Base-by-base conservation (phyloP, 2,888 invertebrate species). In the Parnassius smintheus region DNA sequence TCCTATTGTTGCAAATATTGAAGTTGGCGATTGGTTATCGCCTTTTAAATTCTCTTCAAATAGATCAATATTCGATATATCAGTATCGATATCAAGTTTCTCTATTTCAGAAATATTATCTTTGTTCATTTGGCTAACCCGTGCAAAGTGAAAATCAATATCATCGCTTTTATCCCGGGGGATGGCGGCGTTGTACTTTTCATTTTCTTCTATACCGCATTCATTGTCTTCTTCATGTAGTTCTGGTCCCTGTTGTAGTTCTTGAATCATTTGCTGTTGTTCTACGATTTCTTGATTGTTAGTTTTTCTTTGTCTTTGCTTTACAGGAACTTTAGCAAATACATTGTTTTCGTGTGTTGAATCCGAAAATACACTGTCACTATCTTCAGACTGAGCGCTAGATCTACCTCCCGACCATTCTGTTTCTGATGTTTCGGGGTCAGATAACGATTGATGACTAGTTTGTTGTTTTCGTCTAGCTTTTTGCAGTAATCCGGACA, bases 401-500 rank as follows among this genome's bases (percentile, higher is more conserved):
- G 93, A 94, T 68, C 92, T 76, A 13, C 93, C 92, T 51, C 94
- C 94, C 62, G 93, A 92, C 92, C 92, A 95, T 77, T 95, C 95
- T 4, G 94, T 94, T 82, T 95, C 95, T 1, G 95, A 95, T 55
- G 95, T 95, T 82, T 96, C 96, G 3, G 95, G 95, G 77, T 96
- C 96, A 11, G 96, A 96, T 58, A 96, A 77, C 0, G 95, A 95
- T 73, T 95, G 94, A 69, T 93, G 91, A 70, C 92, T 91, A 44
- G 91, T 86, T 75, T 92, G 92, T 44, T 93, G 93, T 83, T 94
- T 94, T 73, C 95, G 85, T 79, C 96, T 96, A 0, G 97, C 97
- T 88, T 97, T 97, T 81, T 96, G 96, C 71, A 97, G 88, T 66
- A 97, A 94, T 25, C 96, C 96, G 1, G 96, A 96, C 86, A 97